phyloP scores from a whole-genome alignment of 2,113 vertebrate species.

The Callorhinus ursinus region DNA sequence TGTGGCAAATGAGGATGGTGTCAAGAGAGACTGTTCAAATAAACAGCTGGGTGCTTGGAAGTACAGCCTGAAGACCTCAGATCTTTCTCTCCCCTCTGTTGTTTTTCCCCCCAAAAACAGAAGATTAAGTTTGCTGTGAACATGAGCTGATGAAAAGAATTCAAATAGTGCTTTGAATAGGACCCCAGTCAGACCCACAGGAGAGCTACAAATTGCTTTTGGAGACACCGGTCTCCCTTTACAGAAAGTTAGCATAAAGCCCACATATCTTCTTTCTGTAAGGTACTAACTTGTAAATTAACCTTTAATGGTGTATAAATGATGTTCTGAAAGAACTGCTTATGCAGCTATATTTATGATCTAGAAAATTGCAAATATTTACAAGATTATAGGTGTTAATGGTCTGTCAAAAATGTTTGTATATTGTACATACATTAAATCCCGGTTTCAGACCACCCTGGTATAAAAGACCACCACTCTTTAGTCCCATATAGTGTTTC shows the following conservation, averaged over 20 bases:
- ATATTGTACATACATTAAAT: slow-evolving; percentile 92
- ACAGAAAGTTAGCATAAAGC: slow-evolving; percentile 86
- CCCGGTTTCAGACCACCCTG: slow-evolving; percentile 89
- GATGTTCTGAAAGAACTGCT: slow-evolving; percentile 91
- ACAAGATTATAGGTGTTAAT: slow-evolving; percentile 93
- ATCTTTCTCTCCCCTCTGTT: slow-evolving; percentile 78
- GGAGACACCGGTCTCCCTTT: slow-evolving; percentile 88
- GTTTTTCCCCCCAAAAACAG: slow-evolving; percentile 81
- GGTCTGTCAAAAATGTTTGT: slow-evolving; percentile 93
- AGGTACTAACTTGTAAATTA: slow-evolving; percentile 91
- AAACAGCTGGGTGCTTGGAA: slow-evolving; percentile 85
- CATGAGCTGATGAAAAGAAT: slow-evolving; percentile 89
- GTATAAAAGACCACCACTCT: slow-evolving; percentile 89
- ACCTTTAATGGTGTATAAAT: slow-evolving; percentile 92
- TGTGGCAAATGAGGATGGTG: slow-evolving; percentile 85
- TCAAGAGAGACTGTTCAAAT: slow-evolving; percentile 86
- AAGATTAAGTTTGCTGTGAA: slow-evolving; percentile 89
- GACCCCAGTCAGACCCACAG: slow-evolving; percentile 85
- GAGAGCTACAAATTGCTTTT: slow-evolving; percentile 89
- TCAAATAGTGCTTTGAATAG: slow-evolving; percentile 87
- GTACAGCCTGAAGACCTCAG: slow-evolving; percentile 82
- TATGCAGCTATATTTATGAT: slow-evolving; percentile 91
- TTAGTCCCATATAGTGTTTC: slow-evolving; percentile 89
- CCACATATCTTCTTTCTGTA: slow-evolving; percentile 91
- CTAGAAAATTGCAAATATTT: slow-evolving; percentile 93